Percentiles rank a stretch among this genome's conserved stretches.
These are phyloP conservation scores for Sinosuthora webbiana DNA, from an alignment of 2,113 vertebrate species.

Conservation along the genomic window DNA sequence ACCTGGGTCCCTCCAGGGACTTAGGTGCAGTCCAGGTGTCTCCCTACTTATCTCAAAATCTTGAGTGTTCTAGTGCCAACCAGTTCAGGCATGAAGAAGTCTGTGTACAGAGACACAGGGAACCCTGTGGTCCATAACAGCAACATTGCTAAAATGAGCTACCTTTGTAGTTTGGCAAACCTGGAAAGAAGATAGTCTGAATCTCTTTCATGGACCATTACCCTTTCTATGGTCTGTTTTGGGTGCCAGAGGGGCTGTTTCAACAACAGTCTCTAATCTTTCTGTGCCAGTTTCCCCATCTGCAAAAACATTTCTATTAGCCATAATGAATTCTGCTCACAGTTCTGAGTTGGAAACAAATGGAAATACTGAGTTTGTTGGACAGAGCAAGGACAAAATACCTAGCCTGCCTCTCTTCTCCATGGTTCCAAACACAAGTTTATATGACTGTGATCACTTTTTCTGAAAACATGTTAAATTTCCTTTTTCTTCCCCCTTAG, in stretches of 20 bases:
- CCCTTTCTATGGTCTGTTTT: background rate
- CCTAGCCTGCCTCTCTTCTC: background rate
- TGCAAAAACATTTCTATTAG: conserved; percentile 22
- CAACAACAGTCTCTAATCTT: background rate
- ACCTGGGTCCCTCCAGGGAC: background rate
- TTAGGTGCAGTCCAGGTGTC: background rate
- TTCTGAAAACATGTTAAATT: background rate
- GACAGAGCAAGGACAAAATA: background rate
- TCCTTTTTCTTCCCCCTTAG: background rate
- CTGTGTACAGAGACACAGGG: background rate
- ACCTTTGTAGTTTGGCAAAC: background rate
- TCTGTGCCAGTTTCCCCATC: conserved; percentile 8
- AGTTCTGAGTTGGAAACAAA: background rate
- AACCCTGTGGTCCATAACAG: background rate
- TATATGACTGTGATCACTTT: background rate
- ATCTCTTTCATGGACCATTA: background rate
- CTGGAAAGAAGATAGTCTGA: background rate
- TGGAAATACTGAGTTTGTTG: conserved; percentile 11
- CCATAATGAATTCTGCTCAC: background rate
- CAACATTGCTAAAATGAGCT: background rate
- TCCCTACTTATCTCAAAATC: background rate
- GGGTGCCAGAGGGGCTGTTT: background rate
- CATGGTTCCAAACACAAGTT: background rate
- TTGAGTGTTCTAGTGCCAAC: background rate
- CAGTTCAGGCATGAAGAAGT: background rate